Percentiles rank a stretch among this genome's conserved stretches.
These are phyloP conservation scores for Neoarius graeffei DNA, from an alignment of 2,113 vertebrate species.

Conservation along the genomic window DNA sequence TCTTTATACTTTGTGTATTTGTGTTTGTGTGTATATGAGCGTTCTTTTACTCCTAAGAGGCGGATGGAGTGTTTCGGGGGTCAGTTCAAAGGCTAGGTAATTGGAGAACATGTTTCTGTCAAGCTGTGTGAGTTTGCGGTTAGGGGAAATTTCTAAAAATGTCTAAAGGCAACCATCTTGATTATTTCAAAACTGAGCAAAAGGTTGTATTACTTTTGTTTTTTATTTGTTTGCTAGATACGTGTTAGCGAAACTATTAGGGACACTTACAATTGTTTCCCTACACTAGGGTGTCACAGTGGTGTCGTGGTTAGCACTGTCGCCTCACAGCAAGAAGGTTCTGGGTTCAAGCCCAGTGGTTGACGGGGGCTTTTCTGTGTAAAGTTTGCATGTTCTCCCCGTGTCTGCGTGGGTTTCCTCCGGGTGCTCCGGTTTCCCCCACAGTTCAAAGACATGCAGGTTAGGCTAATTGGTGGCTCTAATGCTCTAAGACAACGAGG, in stretches of 20 bases:
- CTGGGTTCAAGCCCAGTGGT: no score
- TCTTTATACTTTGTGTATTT: background rate
- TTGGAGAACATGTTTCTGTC: background rate
- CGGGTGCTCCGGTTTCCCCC: no score
- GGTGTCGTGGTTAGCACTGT: no score
- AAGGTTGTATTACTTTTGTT: background rate
- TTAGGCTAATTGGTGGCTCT: no score
- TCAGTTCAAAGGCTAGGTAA: background rate
- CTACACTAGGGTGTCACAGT: no score
- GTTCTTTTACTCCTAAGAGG: slow-evolving; percentile 33
- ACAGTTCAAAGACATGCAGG: no score
- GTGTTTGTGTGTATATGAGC: slow-evolving; percentile 36
- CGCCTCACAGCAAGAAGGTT: no score
- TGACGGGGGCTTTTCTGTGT: no score
- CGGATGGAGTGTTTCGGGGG: slow-evolving; percentile 44
- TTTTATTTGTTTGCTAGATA: background rate
- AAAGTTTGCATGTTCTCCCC: no score
- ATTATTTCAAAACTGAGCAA: background rate
- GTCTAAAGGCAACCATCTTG: background rate
- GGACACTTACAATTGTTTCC: background rate
- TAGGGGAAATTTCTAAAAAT: background rate
- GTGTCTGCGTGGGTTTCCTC: no score
- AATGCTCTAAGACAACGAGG: no score
- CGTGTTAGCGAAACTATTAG: background rate
- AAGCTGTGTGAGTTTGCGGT: background rate